Evolutionary conservation across 2,888 invertebrate species (phyloP).

Genomic region (Synergus itoensis): DNA sequence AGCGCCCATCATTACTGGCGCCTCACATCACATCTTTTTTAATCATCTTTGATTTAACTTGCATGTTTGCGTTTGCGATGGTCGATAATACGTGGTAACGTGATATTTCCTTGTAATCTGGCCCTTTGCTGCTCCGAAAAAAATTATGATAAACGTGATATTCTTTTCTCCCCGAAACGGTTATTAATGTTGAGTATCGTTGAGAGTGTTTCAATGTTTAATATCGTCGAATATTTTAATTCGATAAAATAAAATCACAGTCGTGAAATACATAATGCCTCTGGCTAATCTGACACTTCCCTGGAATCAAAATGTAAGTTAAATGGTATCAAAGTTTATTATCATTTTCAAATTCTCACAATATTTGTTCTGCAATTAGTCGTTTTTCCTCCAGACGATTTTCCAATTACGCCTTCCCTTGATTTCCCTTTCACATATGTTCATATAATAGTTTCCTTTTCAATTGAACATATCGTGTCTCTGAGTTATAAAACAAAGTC

Average conservation of each 20-base stretch:
- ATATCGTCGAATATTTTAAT: constrained; percentile 9
- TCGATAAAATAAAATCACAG: constrained; percentile 10
- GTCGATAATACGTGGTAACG: constrained; percentile 28
- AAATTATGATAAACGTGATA: neutral
- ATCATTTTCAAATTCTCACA: constrained; percentile 13
- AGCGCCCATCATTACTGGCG: no score
- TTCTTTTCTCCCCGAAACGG: neutral
- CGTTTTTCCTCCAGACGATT: neutral
- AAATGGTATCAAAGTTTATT: neutral
- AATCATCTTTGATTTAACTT: no score
- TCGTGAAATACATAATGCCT: constrained; percentile 68
- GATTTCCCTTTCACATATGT: neutral
- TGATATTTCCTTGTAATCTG: constrained; percentile 1
- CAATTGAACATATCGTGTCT: neutral
- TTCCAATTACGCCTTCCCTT: neutral
- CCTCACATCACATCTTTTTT: no score
- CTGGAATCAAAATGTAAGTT: constrained; percentile 69
- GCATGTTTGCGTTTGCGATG: neutral
- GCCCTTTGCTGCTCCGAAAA: constrained; percentile 10
- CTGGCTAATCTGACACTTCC: constrained; percentile 74
- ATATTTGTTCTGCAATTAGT: neutral
- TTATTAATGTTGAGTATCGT: neutral
- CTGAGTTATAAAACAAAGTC: neutral
- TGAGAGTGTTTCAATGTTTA: neutral
- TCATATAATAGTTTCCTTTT: neutral